Evolutionary conservation across 37 sponge, comb jelly and placozoan species (phyloP).

Genomic region (Haliclona indistincta): DNA sequence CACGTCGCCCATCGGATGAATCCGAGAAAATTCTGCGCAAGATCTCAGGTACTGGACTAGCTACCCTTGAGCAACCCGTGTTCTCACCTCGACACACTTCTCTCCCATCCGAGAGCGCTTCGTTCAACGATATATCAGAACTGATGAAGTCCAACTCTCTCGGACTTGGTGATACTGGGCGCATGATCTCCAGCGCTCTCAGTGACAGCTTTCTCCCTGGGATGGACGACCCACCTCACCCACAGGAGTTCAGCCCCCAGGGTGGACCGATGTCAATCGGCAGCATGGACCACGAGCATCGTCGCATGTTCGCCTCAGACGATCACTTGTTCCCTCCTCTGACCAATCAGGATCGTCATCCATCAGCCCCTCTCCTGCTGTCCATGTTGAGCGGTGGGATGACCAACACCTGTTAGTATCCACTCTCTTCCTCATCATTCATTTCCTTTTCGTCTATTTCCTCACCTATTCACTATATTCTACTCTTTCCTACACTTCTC

Average conservation of each 20-base stretch:
- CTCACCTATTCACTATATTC: neutral
- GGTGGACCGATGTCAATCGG: constrained; percentile 1
- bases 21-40: constrained; percentile 52
- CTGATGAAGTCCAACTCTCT: neutral
- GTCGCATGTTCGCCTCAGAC: neutral
- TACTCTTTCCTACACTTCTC: neutral
- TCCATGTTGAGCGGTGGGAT: constrained; percentile 32
- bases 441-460: neutral
- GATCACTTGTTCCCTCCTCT: constrained; percentile 47
- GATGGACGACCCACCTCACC: constrained; percentile 9
- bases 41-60: constrained; percentile 22
- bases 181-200: constrained; percentile 35
- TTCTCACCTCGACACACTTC: neutral
- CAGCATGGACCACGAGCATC: neutral
- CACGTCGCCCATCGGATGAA: constrained; percentile 74
- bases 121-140: neutral
- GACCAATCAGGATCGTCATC: constrained; percentile 48
- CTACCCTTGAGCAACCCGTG: neutral
- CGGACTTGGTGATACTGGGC: constrained; percentile 57
- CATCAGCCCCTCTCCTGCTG: constrained; percentile 65
- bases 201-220: constrained; percentile 57
- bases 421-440: neutral
- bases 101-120: constrained; percentile 4
- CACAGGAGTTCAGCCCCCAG: neutral
- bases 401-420: neutral